Percentiles rank a stretch among this genome's conserved stretches.
Evolutionary conservation across 2,797 vertebrate genomes (phyloP).

Genomic region (Allobates femoralis): DNA sequence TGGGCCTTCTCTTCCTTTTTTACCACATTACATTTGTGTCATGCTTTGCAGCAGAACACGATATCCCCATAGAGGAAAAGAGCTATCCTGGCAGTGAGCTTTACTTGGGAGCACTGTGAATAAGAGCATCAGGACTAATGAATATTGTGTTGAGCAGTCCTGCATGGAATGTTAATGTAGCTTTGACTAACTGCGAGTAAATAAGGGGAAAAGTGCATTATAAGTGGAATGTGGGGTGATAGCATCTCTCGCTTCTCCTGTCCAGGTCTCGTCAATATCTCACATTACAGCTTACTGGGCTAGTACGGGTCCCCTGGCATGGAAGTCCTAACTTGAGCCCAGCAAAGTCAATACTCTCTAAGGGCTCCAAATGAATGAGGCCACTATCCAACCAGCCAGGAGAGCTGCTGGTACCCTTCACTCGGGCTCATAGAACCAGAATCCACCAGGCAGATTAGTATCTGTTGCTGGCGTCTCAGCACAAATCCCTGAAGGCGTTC

Average conservation of each 20-base stretch:
- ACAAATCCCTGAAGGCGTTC: conserved; percentile 72
- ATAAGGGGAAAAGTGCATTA: conserved; percentile 72
- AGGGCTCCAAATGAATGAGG: conserved; percentile 79
- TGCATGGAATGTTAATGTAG: conserved; percentile 83
- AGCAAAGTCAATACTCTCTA: conserved; percentile 80
- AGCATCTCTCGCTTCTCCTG: conserved; percentile 79
- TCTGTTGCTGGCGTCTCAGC: conserved; percentile 73
- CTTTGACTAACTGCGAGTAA: conserved; percentile 76
- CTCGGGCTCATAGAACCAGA: conserved; percentile 74
- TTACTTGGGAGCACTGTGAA: conserved; percentile 79
- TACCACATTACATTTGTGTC: conserved; percentile 76
- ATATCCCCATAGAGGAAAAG: conserved; percentile 78
- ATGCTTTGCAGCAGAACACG: conserved; percentile 77
- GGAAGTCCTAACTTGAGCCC: conserved; percentile 75
- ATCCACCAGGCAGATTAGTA: conserved; percentile 75
- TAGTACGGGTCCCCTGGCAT: conserved; percentile 71
- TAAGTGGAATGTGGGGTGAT: conserved; percentile 80
- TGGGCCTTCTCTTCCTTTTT: conserved; percentile 67
- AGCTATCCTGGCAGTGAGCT: conserved; percentile 78
- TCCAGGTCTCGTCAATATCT: conserved; percentile 82
- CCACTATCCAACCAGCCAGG: conserved; percentile 73
- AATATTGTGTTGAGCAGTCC: conserved; percentile 82
- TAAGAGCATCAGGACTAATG: conserved; percentile 83
- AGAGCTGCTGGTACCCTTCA: conserved; percentile 71
- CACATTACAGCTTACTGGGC: conserved; percentile 78